Conservation (phyloP, 2,113 vertebrate species). For the Diadophis punctatus region DNA sequence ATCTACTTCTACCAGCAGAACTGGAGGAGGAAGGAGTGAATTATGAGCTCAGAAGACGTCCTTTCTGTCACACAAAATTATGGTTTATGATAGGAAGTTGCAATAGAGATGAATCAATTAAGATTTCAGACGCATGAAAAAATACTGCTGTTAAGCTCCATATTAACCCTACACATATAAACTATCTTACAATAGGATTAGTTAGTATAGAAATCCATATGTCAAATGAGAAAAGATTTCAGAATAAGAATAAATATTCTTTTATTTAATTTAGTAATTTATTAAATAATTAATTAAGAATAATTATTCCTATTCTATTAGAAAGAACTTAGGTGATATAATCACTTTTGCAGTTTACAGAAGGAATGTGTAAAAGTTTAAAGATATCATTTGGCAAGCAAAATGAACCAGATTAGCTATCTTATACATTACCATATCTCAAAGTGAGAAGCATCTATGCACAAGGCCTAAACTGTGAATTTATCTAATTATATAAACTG, state of each 20-base stretch:
- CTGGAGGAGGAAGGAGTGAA: background rate
- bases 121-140: background rate
- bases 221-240: background rate
- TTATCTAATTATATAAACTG: background rate
- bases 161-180: background rate
- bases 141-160: background rate
- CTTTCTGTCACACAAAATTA: background rate
- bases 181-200: background rate
- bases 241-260: no score
- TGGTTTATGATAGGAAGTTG: background rate
- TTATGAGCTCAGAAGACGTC: background rate
- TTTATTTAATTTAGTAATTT: no score
- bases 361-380: background rate
- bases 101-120: background rate
- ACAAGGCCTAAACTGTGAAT: background rate
- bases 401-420: background rate
- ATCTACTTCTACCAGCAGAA: background rate
- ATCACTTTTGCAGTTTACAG: background rate
- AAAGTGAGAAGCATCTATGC: background rate
- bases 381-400: background rate
- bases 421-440: background rate
- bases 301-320: background rate
- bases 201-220: background rate
- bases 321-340: background rate
- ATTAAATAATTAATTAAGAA: no score